phyloP scores from a whole-genome alignment of 2,797 vertebrate species.

The Anguilla obscura region DNA sequence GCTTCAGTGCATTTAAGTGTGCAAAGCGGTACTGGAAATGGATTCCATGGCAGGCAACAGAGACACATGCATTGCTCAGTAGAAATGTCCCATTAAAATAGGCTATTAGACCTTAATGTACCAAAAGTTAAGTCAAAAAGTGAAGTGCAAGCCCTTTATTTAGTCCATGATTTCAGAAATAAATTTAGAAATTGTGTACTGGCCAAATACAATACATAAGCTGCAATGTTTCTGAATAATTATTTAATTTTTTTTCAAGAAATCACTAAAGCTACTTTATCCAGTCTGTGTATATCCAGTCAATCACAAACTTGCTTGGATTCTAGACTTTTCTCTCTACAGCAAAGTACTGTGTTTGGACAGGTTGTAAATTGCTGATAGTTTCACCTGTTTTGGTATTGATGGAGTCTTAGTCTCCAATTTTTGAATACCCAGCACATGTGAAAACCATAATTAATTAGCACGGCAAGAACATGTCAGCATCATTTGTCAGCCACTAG shows the following conservation, averaged over 20 bases:
- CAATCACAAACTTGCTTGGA: neutral
- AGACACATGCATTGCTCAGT: constrained; percentile 60
- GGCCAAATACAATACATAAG: neutral
- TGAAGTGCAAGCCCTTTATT: neutral
- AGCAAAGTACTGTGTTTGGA: neutral
- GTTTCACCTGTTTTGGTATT: neutral
- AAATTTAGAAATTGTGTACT: neutral
- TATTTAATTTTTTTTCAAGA: neutral
- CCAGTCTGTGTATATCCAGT: neutral
- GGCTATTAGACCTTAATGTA: neutral
- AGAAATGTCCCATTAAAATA: constrained; percentile 43
- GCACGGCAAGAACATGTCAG: neutral
- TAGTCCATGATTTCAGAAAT: neutral
- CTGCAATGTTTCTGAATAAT: neutral
- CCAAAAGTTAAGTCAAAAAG: neutral
- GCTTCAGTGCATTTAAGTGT: neutral
- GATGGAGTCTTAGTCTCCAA: neutral
- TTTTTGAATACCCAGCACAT: neutral
- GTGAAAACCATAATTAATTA: neutral
- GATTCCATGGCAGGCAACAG: constrained; percentile 48
- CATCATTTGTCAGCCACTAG: neutral
- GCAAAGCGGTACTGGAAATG: neutral
- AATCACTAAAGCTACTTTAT: neutral
- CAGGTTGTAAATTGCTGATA: neutral
- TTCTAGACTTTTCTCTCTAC: neutral